Conservation (phyloP, 2,113 vertebrate species). For the Noturus placidus region DNA sequence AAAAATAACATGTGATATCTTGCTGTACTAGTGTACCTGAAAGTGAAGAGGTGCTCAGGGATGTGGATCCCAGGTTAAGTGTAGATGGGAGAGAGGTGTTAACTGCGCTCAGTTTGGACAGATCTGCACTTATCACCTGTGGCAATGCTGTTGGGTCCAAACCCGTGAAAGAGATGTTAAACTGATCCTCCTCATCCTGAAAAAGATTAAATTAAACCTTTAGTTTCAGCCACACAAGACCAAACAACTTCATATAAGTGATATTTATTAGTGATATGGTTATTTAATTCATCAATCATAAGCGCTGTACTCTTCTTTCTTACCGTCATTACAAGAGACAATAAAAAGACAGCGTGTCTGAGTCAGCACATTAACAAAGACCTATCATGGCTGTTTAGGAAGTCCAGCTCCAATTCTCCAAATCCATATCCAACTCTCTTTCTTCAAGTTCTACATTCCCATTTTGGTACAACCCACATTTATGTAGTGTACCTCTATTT, state of each 20-base stretch:
- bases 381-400: neutral
- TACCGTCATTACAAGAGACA: neutral
- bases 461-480: neutral
- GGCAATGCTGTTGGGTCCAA: slow-evolving; percentile 51
- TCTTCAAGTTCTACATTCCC: neutral
- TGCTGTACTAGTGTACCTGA: slow-evolving; percentile 67
- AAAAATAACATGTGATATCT: neutral
- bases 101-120: slow-evolving; percentile 47
- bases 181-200: slow-evolving; percentile 44
- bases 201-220: neutral
- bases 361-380: neutral
- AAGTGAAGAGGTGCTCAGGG: slow-evolving; percentile 47
- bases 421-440: neutral
- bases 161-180: slow-evolving; percentile 48
- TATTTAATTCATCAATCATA: neutral
- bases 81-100: slow-evolving; percentile 37
- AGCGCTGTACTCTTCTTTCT: neutral
- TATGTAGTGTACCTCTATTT: neutral
- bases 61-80: neutral
- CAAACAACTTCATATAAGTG: neutral
- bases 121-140: slow-evolving; percentile 33
- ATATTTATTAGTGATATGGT: neutral
- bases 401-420: neutral
- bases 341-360: neutral
- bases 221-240: neutral